Conservation (phyloP, 2,888 invertebrate species). For the Drosophila stalkeri region DNA sequence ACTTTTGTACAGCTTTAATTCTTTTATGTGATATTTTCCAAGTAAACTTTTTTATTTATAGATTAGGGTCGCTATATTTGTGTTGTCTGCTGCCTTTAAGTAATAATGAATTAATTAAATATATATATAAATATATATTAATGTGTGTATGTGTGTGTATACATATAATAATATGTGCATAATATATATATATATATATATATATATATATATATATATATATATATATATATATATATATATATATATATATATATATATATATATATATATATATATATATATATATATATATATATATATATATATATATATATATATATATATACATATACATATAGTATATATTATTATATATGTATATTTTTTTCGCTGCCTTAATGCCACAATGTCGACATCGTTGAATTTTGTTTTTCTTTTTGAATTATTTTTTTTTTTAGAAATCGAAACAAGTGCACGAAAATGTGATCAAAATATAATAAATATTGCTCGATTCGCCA, state of each 20-base stretch:
- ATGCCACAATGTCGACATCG: constrained; percentile 61
- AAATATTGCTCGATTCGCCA: constrained; percentile 70
- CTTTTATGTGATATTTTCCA: constrained; percentile 64
- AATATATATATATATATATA: constrained; percentile 44
- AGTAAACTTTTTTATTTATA: constrained; percentile 59
- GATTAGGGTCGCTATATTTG: constrained; percentile 69
- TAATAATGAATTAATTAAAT: constrained; percentile 41
- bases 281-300: constrained; percentile 42
- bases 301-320: constrained; percentile 42
- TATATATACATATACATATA: constrained; percentile 45
- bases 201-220: no score
- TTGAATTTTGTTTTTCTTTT: constrained; percentile 24
- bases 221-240: constrained; percentile 35
- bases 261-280: constrained; percentile 37
- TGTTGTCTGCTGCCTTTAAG: constrained; percentile 70
- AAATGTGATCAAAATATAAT: constrained; percentile 38
- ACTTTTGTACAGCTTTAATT: constrained; percentile 77
- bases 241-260: constrained; percentile 51
- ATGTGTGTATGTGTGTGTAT: constrained; percentile 53
- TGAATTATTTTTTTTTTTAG: constrained; percentile 13
- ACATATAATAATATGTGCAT: constrained; percentile 64
- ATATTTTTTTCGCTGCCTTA: constrained; percentile 58
- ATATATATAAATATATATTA: constrained; percentile 40
- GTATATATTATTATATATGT: constrained; percentile 41
- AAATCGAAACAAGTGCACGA: constrained; percentile 49